Base-by-base conservation (phyloP, 1,140 invertebrate species). In the Drosophila eugracilis region DNA sequence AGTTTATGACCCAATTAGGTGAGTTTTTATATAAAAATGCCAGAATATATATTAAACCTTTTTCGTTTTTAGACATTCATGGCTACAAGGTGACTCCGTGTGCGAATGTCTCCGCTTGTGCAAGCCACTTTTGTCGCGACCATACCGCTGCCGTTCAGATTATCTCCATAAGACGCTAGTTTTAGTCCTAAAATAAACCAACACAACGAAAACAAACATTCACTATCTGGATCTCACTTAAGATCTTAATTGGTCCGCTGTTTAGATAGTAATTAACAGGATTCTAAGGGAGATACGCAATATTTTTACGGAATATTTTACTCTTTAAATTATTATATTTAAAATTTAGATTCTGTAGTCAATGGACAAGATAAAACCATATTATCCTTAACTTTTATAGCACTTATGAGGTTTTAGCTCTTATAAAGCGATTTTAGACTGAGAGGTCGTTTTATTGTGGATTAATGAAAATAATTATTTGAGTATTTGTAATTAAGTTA, bases 91-190 rank as follows among this genome's bases (percentile, higher is more conserved):
- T 81, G 39, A 81, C 69, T 44, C 81, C 81, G n/a, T 86, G 81
- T 24, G 73, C 73, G 30, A 86, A 88, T 63, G 67, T 88, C 4
- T 74, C 83, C 0, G 47, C 73, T 5, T 65, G 62, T 32, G 58
- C 63, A 28, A 86, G 81, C 37, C 81, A 81, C 47, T 86, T 86
- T 15, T 86, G 81, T 70, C 83, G 81, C 17, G 83, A 86, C 53
- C 44, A 45, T 41, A 88, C 83, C 14, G 83, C 81, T 5, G 81
- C 83, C 65, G 81, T 86, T 12, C 83, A 88, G 28, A 86, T 86
- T 47, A 76, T 86, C 26, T 69, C 55, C 53, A 85, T 85, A 42
- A 63, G 34, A 41, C 79, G 79, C 34, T 75, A 67, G 37, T 50
- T 69, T 44, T 86, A 66, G 45, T n/a, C 49, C 28, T 34, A 54